Evolutionary conservation across 1,140 invertebrate species (phyloP), one percentile per base, ranked within the genome.

Genomic region (Ips nitidus): DNA sequence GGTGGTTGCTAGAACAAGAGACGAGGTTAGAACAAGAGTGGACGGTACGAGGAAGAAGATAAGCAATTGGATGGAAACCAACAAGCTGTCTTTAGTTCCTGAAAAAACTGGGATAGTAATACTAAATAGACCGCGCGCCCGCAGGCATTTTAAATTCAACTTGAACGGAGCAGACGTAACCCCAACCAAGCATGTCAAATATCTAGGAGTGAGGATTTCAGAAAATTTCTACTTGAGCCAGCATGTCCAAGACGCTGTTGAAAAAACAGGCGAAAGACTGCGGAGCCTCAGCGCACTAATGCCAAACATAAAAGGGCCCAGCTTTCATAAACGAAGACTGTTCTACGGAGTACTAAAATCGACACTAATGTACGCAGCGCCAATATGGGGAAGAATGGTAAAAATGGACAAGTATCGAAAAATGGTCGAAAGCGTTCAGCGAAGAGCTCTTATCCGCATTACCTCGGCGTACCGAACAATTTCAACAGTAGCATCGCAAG

Each of bases 381-480:
- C 76, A 43, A 45, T 76, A n/a, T 77, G 73, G 74, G 52, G 65
- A 1, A 50, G 70, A 3, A 60, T 71, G 1, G 41, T 75, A 1
- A 45, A 72, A 6, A 50, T n/a, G 4, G 55, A 70, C 1, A 65
- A 52, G 36, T 72, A 76, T 53, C 52, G 65, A n/a, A 69, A 72
- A 5, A 22, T 62, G 22, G 53, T 75, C 52, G 56, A 66, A 0
- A 41, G 52, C n/a, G 65, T 74, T 0, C 74, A 78, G 58, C 50
- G 75, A 43, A 63, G 36, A 37, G 57, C 62, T 4, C 38, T 53
- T 3, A 45, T 71, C 6, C 47, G 67, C 36, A 56, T 69, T 2
- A 72, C 59, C 2, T 52, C 47, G 6, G 73, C 74, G 7, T 78
- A 75, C 63, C 57, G 69, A 2, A 75, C 75, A 45, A 65, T 74